Percentiles rank a stretch among this genome's conserved stretches.
Evolutionary conservation across 1,140 invertebrate genomes (phyloP).

Genomic region (Holotrichia oblita): DNA sequence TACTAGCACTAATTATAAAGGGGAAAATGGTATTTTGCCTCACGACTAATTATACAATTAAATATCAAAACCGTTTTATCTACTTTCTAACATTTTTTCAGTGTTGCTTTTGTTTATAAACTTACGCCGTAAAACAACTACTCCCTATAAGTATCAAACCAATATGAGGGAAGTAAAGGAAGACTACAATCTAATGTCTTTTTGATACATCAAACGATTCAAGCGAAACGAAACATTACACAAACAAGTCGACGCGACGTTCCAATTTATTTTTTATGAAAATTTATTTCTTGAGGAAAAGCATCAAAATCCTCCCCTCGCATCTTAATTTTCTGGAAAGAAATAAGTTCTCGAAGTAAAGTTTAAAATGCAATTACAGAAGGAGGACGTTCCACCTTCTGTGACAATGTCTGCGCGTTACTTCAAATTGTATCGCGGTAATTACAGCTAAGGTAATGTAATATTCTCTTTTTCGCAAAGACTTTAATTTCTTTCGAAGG

Average conservation of each 20-base stretch:
- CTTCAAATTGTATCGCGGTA: neutral
- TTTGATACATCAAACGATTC: neutral
- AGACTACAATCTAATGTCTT: neutral
- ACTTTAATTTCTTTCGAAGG: neutral
- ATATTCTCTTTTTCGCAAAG: neutral
- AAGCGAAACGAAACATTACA: neutral
- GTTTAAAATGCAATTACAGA: conserved; percentile 20
- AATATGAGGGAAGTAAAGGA: too few relatives aligned
- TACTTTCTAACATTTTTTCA: too few relatives aligned
- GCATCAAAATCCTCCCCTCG: neutral
- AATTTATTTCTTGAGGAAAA: conserved; percentile 2
- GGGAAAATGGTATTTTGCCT: too few relatives aligned
- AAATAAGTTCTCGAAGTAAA: conserved; percentile 8
- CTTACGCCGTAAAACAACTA: too few relatives aligned
- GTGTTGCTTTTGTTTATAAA: too few relatives aligned
- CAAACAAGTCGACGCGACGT: neutral
- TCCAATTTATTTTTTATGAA: conserved; percentile 18
- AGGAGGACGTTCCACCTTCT: neutral
- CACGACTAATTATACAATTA: too few relatives aligned
- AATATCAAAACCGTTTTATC: too few relatives aligned
- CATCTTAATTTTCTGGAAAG: neutral
- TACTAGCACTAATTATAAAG: too few relatives aligned
- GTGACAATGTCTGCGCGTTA: neutral
- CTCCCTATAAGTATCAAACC: too few relatives aligned
- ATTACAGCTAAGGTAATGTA: conserved; percentile 1